Evolutionary conservation across 2,797 vertebrate genomes (phyloP).

Genomic region (Salmo trutta): DNA sequence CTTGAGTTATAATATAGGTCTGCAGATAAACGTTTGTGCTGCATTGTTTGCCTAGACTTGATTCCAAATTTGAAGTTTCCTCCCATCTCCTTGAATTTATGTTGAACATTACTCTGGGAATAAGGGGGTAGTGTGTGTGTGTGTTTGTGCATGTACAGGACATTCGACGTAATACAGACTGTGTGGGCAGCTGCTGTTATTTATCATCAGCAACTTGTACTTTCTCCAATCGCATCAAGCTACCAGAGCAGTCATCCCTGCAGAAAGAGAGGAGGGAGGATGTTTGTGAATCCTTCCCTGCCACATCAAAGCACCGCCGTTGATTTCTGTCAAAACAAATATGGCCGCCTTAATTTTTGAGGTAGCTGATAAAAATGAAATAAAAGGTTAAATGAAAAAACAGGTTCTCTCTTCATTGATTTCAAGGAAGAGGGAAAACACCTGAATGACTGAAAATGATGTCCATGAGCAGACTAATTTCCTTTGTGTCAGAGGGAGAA

Average conservation of each 20-base stretch:
- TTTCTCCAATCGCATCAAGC: conserved; percentile 10
- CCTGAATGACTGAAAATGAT: background rate
- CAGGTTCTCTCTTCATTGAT: background rate
- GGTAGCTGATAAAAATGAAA: background rate
- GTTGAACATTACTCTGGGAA: conserved; percentile 52
- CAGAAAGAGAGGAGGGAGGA: background rate
- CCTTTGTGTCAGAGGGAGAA: conserved; percentile 6
- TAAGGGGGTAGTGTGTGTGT: conserved; percentile 17
- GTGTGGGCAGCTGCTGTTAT: conserved; percentile 4
- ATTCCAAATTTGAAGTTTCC: conserved; percentile 52
- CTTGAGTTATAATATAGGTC: conserved; percentile 33
- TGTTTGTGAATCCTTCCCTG: background rate
- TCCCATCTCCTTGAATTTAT: conserved; percentile 65
- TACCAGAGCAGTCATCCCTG: background rate
- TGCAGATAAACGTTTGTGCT: conserved; percentile 36
- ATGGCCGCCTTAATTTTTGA: background rate
- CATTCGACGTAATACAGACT: background rate
- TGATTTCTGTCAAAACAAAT: background rate
- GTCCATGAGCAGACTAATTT: conserved; percentile 12
- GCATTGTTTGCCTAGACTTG: conserved; percentile 43
- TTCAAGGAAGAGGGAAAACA: background rate
- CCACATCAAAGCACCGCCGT: background rate
- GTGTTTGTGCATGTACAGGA: background rate
- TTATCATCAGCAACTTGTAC: background rate
- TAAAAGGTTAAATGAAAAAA: background rate